Evolutionary conservation across 2,888 invertebrate genomes (phyloP), one percentile per base, ranked within the genome.

Genomic region (Acanthosoma haemorrhoidale): DNA sequence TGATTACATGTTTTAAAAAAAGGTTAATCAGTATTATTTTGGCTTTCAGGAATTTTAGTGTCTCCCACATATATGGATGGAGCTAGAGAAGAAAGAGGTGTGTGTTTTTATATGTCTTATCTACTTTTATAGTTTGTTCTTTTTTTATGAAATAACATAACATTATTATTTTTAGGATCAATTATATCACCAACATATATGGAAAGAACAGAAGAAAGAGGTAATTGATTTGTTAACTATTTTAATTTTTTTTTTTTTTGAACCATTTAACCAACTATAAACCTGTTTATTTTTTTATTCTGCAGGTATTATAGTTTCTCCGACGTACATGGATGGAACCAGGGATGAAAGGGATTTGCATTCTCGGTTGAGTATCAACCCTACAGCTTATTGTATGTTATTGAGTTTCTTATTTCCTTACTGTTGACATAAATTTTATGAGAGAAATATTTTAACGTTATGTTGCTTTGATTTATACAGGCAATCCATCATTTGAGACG

Each of bases 41-140:
- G 4, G 38, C 4, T 34, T 43, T 43, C 38, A 64, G 64, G 31
- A 38, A 43, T 64, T 32, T 39, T 64, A 16, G 64, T 64, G 11
- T 64, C 64, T 3, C 64, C 64, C 4, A 43, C 64, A 5, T 64
- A 64, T 29, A 64, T 64, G 64, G 64, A 64, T 13, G 29, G 64
- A 13, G 18, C 29, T 8, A 29, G 29, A 31, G 64, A 36, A 31
- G 64, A 64, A 39, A 25, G 41, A 64, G 39, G 38, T 31, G 29
- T 41, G 25, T 31, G 18, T 51, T 5, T 13, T 51, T n/a, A 25
- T 25, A 13, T 25, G 25, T 51, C 25, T 11, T 16, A n/a, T 9
- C 32, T 32, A 32, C 32, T 32, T 32, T 32, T 32, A 32, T 6
- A 32, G n/a, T n/a, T 32, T 9, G 9, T 6, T 32, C 32, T 32